A percentile compares a stretch with the other conserved stretches of the same genome.
Conservation (phyloP, 2,113 vertebrate species). For the Hydropotes inermis region DNA sequence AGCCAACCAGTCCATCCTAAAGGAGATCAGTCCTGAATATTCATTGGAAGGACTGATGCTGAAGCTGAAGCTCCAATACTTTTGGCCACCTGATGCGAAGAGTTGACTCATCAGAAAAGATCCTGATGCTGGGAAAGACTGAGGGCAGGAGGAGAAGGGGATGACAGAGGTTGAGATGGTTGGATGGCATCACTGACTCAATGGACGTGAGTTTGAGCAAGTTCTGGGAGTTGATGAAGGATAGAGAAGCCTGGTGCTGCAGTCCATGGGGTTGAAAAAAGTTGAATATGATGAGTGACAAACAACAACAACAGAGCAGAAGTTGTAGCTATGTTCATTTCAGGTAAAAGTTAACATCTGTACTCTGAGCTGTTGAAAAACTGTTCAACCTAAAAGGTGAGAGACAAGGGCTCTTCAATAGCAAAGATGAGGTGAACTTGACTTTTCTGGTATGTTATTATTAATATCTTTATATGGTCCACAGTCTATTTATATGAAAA, state of each 20-base stretch:
- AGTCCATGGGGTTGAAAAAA: background rate
- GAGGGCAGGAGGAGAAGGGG: background rate
- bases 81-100: background rate
- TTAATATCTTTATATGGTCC: background rate
- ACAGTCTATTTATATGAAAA: background rate
- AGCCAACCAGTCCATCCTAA: background rate
- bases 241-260: background rate
- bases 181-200: background rate
- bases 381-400: background rate
- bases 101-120: background rate
- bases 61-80: background rate
- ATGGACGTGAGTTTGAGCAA: background rate
- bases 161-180: background rate
- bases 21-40: background rate
- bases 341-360: background rate
- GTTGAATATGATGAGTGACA: fast-evolving
- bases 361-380: background rate
- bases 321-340: background rate
- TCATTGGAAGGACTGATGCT: background rate
- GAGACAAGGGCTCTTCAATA: background rate
- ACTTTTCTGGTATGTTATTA: background rate
- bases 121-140: background rate
- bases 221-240: background rate
- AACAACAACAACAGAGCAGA: background rate
- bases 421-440: background rate